Evolutionary conservation across 2,113 vertebrate species (phyloP).

Genomic region (Labeo rohita): DNA sequence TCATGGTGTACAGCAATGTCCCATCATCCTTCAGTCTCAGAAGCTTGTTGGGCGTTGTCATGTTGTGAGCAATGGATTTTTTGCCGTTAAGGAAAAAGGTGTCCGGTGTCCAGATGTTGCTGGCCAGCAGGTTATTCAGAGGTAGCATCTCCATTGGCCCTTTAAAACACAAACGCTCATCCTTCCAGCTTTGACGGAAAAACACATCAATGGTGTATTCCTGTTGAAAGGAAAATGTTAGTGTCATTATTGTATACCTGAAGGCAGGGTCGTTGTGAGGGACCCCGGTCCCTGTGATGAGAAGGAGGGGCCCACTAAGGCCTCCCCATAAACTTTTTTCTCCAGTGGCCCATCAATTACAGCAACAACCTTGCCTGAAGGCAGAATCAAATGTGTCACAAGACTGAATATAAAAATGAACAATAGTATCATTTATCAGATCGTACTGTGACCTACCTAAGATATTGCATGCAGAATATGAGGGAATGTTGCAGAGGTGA

Average conservation of each 20-base stretch:
- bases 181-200: constrained; percentile 99
- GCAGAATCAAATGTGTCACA: neutral
- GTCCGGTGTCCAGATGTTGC: constrained; percentile 98
- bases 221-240: constrained; percentile 67
- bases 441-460: neutral
- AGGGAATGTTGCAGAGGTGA: constrained; percentile 20
- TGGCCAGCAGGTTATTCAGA: constrained; percentile 93
- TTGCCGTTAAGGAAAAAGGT: constrained; percentile 98
- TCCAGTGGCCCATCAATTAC: neutral
- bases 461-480: neutral
- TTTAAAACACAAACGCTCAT: constrained; percentile 91
- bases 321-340: neutral
- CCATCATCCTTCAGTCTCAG: constrained; percentile 92
- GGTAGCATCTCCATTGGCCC: constrained; percentile 94
- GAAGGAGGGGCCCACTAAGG: neutral
- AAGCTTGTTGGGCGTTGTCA: constrained; percentile 98
- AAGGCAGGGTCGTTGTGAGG: too few species aligned
- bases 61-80: constrained; percentile 97
- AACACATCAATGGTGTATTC: constrained; percentile 98
- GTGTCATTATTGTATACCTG: neutral
- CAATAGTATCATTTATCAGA: constrained; percentile 5
- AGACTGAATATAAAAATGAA: constrained; percentile 20
- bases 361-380: neutral
- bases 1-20: constrained; percentile 97
- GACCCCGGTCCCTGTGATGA: constrained; percentile 2